These are phyloP conservation scores for Colostygia pectinataria DNA, from an alignment of 2,888 invertebrate species.

Conservation along the genomic window DNA sequence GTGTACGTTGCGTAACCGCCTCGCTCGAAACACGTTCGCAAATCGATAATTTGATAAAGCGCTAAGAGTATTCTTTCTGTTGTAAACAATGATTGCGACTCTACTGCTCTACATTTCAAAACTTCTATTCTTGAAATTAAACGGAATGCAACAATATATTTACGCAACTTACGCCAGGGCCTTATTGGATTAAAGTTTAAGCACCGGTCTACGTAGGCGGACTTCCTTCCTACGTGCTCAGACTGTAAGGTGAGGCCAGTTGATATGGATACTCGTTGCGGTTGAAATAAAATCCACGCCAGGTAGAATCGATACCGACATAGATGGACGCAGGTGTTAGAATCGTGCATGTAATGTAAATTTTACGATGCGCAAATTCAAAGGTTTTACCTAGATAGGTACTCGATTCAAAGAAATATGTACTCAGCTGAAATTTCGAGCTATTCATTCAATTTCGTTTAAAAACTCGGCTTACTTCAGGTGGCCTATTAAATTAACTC, in stretches of 20 bases:
- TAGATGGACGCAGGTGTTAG: slow-evolving; percentile 13
- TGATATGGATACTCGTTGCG: slow-evolving; percentile 14
- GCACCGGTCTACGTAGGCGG: slow-evolving; percentile 26
- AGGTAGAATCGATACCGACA: slow-evolving; percentile 11
- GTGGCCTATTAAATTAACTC: no score
- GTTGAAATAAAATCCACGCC: slow-evolving; percentile 12
- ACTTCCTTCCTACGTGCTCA: slow-evolving; percentile 32
- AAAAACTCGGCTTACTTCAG: no score
- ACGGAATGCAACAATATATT: slow-evolving; percentile 21
- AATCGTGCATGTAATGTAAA: slow-evolving; percentile 9
- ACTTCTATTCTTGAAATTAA: slow-evolving; percentile 12
- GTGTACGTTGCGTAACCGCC: no score
- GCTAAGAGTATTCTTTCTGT: no score
- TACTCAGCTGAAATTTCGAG: no score
- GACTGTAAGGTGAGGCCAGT: slow-evolving; percentile 11
- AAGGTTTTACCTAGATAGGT: background rate
- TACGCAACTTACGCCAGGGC: slow-evolving; percentile 14
- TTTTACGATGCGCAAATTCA: background rate
- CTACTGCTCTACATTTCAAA: background rate
- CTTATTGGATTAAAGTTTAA: slow-evolving; percentile 25
- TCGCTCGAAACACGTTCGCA: no score
- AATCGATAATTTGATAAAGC: no score
- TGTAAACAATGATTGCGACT: no score
- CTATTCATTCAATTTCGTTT: no score
- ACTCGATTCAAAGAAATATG: no score